Base-by-base conservation (phyloP, 2,888 invertebrate genomes). In the Capitulum mitella region DNA sequence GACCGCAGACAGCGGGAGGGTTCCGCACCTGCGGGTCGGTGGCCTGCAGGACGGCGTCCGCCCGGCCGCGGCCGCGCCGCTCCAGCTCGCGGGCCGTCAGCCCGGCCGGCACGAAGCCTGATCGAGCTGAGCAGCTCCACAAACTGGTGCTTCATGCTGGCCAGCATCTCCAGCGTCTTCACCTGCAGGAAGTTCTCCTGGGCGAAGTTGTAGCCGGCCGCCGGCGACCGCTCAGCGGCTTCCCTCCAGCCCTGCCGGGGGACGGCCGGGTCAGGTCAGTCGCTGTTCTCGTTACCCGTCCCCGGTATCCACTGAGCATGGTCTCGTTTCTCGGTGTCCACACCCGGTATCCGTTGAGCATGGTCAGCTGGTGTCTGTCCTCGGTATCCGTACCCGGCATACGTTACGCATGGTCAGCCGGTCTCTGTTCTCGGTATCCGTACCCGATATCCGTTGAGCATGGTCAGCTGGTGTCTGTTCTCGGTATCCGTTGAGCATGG, bases 391-490 rank as follows among this genome's bases (percentile, higher is more conserved):
- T n/a, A n/a, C n/a, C n/a, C n/a, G n/a, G n/a, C n/a, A n/a, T n/a
- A n/a, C n/a, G n/a, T n/a, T n/a, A n/a, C n/a, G n/a, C n/a, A n/a
- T n/a, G n/a, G n/a, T n/a, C n/a, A n/a, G n/a, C n/a, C n/a, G n/a
- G n/a, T n/a, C n/a, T n/a, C n/a, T n/a, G n/a, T n/a, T n/a, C n/a
- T n/a, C n/a, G n/a, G n/a, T n/a, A n/a, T n/a, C 46, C 61, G 16
- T 34, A 64, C 64, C 64, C 34, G 32, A 34, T 64, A 64, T 0
- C 64, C 64, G 16, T 64, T 64, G 16, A 26, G 40, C 43, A 77
- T 64, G 64, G 95, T 93, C 82, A 98, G 88, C 85, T 97, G 97
- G n/a, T n/a, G n/a, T n/a, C n/a, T n/a, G n/a, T n/a, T n/a, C n/a
- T n/a, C n/a, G n/a, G n/a, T n/a, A n/a, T n/a, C n/a, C n/a, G n/a